These are phyloP conservation scores for Drosophila percnosoma DNA, from an alignment of 2,888 invertebrate species.

Conservation along the genomic window DNA sequence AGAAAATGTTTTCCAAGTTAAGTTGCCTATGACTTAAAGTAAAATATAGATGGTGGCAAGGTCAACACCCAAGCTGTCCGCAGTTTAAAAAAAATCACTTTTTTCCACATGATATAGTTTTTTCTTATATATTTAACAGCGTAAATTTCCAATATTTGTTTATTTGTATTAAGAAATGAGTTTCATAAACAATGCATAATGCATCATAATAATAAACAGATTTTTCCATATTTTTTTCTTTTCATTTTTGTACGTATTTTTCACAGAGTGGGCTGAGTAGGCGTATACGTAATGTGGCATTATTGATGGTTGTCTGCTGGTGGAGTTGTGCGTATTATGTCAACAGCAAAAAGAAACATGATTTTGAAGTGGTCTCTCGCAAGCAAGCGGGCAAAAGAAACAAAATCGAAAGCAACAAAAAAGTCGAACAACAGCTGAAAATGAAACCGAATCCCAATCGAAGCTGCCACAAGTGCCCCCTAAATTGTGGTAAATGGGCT, in stretches of 20 bases:
- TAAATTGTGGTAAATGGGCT: slow-evolving; percentile 74
- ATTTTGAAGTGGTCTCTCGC: slow-evolving; percentile 39
- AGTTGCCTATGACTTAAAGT: background rate
- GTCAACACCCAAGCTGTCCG: background rate
- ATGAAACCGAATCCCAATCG: slow-evolving; percentile 62
- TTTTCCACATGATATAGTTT: background rate
- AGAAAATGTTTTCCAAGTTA: too few species aligned
- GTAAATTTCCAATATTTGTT: background rate
- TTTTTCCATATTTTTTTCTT: background rate
- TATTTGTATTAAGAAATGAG: background rate
- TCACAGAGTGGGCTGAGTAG: background rate
- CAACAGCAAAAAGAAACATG: slow-evolving; percentile 36
- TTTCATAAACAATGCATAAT: background rate
- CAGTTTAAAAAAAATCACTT: too few species aligned
- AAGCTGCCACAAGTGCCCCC: slow-evolving; percentile 55
- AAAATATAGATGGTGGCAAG: background rate
- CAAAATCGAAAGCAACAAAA: slow-evolving; percentile 32
- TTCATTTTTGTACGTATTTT: background rate
- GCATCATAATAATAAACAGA: background rate
- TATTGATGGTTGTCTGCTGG: background rate
- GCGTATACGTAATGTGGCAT: slow-evolving; percentile 50
- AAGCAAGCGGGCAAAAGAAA: slow-evolving; percentile 15
- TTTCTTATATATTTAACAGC: background rate
- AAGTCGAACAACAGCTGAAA: slow-evolving; percentile 51
- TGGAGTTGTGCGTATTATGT: slow-evolving; percentile 61